Evolutionary conservation across 2,113 vertebrate species (phyloP), one percentile per base, ranked within the genome.

Genomic region (Sciurus niger): DNA sequence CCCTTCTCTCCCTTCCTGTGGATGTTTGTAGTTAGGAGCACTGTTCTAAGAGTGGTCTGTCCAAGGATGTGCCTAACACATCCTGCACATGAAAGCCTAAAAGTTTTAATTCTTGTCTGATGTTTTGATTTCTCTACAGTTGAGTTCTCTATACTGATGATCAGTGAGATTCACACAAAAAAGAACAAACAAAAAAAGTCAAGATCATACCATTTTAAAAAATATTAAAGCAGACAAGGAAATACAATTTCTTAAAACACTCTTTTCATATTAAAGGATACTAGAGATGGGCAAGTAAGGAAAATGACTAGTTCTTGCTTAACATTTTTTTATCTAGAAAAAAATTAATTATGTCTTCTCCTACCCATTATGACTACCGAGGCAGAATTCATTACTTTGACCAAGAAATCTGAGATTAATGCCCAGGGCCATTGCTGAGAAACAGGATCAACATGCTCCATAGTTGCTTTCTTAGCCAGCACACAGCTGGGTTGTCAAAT

Each of bases 251-350:
- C 76, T 77, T 68, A 68, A 89, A 65, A 68, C 4, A 51, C 6
- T 51, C 28, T 84, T 63, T 95, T 76, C 68, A 84, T 46, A 91
- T 79, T 63, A 84, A 92, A 67, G 91, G 17, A 40, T 79, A 37
- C 72, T 17, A 88, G 67, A 55, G 37, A 74, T 8, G 4, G 6
- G 40, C 77, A 93, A 43, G 73, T 53, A 72, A 90, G 78, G 43
- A 82, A 82, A 77, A 37, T 70, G n/a, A 80, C 24, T 48, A 84
- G 24, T 84, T 89, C 34, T 67, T 58, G 6, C 80, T 87, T 83
- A 30, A 70, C 34, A 86, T 65, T 65, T 12, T 1, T 46, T 65
- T 37, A n/a, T 20, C 9, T 53, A 11, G 0, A 13, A 51, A 43
- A 48, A 22, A 58, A 22, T 58, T 84, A n/a, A 40, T 84, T 22